Percentiles rank a stretch among this genome's conserved stretches.
Evolutionary conservation across 53 echinoderm and acorn worm genomes (phyloP).

Genomic region (Temnopleurus reevesii): DNA sequence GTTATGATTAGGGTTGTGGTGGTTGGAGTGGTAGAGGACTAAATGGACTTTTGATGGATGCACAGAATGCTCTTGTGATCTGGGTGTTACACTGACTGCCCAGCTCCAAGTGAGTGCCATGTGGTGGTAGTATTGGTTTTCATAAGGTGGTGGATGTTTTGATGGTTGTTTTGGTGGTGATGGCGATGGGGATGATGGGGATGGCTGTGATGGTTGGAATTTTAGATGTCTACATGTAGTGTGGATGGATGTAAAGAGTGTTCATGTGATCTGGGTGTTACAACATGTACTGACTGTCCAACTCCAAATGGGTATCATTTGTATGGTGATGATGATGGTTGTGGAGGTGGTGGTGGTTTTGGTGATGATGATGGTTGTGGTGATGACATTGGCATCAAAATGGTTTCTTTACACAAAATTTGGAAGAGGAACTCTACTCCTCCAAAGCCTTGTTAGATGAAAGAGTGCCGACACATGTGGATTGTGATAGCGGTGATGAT

Average conservation of each 20-base stretch:
- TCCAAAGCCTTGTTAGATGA: too few relatives aligned
- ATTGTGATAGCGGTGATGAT: too few relatives aligned
- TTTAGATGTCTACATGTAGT: not conserved
- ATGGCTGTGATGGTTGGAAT: not conserved
- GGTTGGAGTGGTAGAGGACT: conserved; percentile 3
- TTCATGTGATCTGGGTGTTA: conserved; percentile 73
- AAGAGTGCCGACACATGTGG: too few relatives aligned
- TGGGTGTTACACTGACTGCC: conserved; percentile 74
- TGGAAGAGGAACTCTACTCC: too few relatives aligned
- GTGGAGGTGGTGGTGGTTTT: not conserved
- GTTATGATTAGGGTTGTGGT: too few relatives aligned
- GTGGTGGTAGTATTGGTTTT: too few relatives aligned
- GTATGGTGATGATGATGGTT: not conserved
- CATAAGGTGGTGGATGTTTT: not conserved
- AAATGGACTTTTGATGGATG: conserved; percentile 83
- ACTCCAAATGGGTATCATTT: conserved; percentile 35
- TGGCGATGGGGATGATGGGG: not conserved
- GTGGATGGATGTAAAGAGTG: conserved; percentile 56
- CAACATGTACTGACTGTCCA: conserved; percentile 65
- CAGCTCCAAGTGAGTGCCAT: conserved; percentile 59
- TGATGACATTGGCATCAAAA: too few relatives aligned
- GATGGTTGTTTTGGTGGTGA: not conserved
- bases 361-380: not conserved
- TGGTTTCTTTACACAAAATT: too few relatives aligned
- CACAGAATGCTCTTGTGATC: conserved; percentile 77